phyloP scores from a whole-genome alignment of 2,888 invertebrate species.

The Charanyca ferruginea region DNA sequence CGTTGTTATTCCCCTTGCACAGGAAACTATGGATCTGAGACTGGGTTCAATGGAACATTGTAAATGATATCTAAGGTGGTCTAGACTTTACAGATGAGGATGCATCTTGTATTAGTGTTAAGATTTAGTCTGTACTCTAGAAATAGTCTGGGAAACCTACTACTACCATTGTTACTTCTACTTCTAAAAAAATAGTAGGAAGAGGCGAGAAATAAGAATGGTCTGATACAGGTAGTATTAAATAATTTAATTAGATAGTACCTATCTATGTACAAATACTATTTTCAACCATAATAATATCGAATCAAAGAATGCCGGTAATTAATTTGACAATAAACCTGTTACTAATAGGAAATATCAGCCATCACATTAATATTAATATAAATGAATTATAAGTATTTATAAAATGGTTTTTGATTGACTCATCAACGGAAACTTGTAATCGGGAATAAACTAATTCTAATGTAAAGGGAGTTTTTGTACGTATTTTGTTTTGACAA shows the following conservation, averaged over 20 bases:
- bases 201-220: not conserved
- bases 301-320: slow-evolving; percentile 1
- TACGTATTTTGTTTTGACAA: not conserved
- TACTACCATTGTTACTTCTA: not conserved
- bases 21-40: slow-evolving; percentile 64
- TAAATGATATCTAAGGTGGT: slow-evolving; percentile 45
- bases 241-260: not conserved
- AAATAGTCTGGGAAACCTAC: not conserved
- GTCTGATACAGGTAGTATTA: not conserved
- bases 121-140: not conserved
- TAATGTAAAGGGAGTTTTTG: slow-evolving; percentile 27
- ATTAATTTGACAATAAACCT: slow-evolving; percentile 28
- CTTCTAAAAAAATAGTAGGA: no score
- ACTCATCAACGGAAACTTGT: slow-evolving; percentile 37
- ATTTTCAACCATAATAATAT: not conserved
- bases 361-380: not conserved
- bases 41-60: slow-evolving; percentile 50
- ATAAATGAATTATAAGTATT: not conserved
- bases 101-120: slow-evolving; percentile 13
- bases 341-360: not conserved
- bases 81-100: slow-evolving; percentile 30
- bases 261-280: not conserved
- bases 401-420: slow-evolving; percentile 6
- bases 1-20: slow-evolving; percentile 67
- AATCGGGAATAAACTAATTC: slow-evolving; percentile 19